These are phyloP conservation scores for Diglossa brunneiventris DNA, from an alignment of 2,113 vertebrate species.

Conservation along the genomic window DNA sequence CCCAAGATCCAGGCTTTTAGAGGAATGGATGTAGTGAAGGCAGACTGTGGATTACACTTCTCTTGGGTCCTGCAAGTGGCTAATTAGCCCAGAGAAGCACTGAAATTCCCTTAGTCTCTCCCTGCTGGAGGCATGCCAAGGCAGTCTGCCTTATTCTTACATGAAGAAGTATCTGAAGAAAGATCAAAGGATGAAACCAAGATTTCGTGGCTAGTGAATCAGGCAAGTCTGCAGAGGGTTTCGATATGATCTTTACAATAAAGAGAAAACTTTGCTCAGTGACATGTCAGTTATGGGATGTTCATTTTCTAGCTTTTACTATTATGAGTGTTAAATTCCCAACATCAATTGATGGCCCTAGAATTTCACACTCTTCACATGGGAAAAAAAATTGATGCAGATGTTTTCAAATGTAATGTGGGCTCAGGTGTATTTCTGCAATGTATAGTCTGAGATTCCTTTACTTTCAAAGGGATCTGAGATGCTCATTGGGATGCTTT, in stretches of 20 bases:
- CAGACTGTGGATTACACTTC: background rate
- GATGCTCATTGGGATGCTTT: background rate
- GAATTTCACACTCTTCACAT: background rate
- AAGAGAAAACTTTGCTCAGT: background rate
- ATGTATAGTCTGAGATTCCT: background rate
- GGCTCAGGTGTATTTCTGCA: background rate
- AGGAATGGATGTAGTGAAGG: background rate
- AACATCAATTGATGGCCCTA: slow-evolving; percentile 29
- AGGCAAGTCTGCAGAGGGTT: background rate
- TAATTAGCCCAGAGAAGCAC: background rate
- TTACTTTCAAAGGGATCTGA: background rate
- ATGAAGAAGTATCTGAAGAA: slow-evolving; percentile 23
- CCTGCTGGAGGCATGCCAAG: slow-evolving; percentile 20
- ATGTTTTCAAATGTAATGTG: background rate
- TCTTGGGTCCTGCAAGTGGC: background rate
- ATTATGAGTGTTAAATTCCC: background rate
- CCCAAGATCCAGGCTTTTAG: background rate
- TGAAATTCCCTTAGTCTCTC: slow-evolving; percentile 5
- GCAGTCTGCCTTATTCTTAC: slow-evolving; percentile 3
- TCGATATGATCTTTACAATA: background rate
- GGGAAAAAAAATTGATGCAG: background rate
- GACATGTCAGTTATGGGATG: background rate
- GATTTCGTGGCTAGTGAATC: slow-evolving; percentile 36
- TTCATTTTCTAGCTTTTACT: background rate
- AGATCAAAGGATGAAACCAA: slow-evolving; percentile 46